Evolutionary conservation across 53 echinoderm and acorn worm genomes (phyloP), one percentile per base, ranked within the genome.

Genomic region (Arbacia lixula): DNA sequence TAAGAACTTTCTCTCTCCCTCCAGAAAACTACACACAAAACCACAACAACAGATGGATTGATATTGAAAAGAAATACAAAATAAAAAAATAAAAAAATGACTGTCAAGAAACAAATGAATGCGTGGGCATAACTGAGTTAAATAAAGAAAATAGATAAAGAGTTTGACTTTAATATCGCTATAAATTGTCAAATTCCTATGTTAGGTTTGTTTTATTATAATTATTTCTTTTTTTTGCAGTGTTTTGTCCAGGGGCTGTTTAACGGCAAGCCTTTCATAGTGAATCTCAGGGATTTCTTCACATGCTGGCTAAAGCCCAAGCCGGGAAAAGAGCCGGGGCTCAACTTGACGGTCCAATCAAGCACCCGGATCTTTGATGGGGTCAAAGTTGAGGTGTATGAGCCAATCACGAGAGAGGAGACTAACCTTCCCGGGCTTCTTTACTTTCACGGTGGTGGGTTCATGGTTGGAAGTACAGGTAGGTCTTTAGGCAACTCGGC

Each of bases 381-480:
- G 31, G 82, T 81, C n/a, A 26, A 41, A 34, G 82, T 81, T 9
- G 43, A 64, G 12, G 41, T 81, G 20, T 81, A 81, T 32, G 82
- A 81, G 42, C 82, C 82, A 9, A 81, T 81, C 19, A n/a, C 19
- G 12, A 61, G 64, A 33, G 64, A 40, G 19, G 43, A 40, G 11
- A 51, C 17, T 32, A 32, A 81, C 41, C 64, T 81, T 26, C 82
- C 82, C 0, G 82, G 63, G 22, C 43, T 81, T 30, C 20, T 81
- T 33, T 81, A 63, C n/a, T 63, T 81, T 39, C 82, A 81, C 30
- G 82, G 82, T 4, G 82, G 82, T 42, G 82, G 82, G 5, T 81
- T 81, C 20, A 50, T 81, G 62, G 36, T 63, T 81, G 46, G 82
- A 11, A 81, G 82, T 17, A 49, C 82, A 12, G 82, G 82, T 81